Evolutionary conservation across 2,113 vertebrate species (phyloP).

Genomic region (Chloropsis hardwickii): DNA sequence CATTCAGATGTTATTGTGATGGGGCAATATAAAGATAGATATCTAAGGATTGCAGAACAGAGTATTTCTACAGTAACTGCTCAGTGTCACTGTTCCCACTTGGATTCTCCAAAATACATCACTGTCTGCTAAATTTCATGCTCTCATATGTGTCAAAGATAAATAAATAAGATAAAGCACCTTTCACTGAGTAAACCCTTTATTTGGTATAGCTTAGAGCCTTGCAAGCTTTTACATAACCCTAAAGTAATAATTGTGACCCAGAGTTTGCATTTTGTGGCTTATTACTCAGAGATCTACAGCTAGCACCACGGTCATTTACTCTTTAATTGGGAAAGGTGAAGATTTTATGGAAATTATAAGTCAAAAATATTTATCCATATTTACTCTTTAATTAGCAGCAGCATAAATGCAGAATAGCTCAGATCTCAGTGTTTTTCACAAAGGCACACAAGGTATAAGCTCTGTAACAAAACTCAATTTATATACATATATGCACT

Average conservation of each 20-base stretch:
- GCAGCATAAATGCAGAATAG: not conserved
- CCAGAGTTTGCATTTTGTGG: not conserved
- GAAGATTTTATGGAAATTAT: not conserved
- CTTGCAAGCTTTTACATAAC: not conserved
- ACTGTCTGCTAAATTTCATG: not conserved
- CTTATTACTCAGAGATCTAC: not conserved
- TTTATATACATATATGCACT: not conserved
- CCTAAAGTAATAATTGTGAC: not conserved
- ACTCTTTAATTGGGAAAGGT: not conserved
- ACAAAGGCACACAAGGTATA: not conserved
- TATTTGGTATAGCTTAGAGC: not conserved
- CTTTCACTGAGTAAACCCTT: not conserved
- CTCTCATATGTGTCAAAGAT: not conserved
- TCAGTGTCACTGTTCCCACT: not conserved
- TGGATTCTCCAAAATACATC: not conserved
- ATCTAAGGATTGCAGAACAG: not conserved
- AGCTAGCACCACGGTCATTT: not conserved
- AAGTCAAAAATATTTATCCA: not conserved
- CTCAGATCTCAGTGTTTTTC: not conserved
- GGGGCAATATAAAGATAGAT: not conserved
- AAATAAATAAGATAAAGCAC: not conserved
- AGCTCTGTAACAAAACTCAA: not conserved
- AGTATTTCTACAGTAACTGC: not conserved
- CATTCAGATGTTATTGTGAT: not conserved
- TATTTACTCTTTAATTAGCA: not conserved